Base-by-base conservation (phyloP, 2,797 vertebrate species). In the Mastacembelus armatus region DNA sequence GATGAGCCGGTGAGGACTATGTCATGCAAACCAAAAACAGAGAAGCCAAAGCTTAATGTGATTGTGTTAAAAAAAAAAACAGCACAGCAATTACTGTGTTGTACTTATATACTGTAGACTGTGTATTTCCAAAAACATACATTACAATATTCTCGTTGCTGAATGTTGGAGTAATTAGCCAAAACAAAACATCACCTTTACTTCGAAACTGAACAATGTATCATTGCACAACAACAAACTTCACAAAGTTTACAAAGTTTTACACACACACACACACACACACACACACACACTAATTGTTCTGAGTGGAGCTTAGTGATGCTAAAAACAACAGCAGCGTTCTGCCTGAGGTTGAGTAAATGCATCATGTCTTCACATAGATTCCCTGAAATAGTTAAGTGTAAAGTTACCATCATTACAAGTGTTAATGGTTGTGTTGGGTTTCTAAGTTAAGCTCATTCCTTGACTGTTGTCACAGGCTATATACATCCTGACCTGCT, bases 381-480 rank as follows among this genome's bases (percentile, higher is more conserved):
- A 71, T 67, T 67, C n/a, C 3, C 78, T 69, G 2, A 62, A 58
- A 27, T 55, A 63, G 74, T 65, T 65, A 78, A 61, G n/a, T n/a
- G 6, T 11, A 44, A 62, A 38, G 21, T 64, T 55, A 36, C 15
- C 16, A 54, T 54, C 19, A 42, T 61, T 22, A 14, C 16, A 60
- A 59, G 29, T 45, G 27, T 10, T 18, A 38, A 51, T 30, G 16
- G 55, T 36, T 48, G 11, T 11, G 16, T 78, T 45, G 67, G 27
- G 10, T n/a, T n/a, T n/a, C n/a, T n/a, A n/a, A n/a, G 51, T 43
- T 35, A 59, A 62, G 16, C 43, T 71, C 55, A 52, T 73, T 42
- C 42, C 33, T 42, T 68, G 38, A 56, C 63, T 42, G 36, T 16
- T 67, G 39, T 56, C 29, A 12, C 26, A 33, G 42, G 30, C 67